These are phyloP conservation scores for Pteria penguin DNA, from an alignment of 2,888 invertebrate genomes.

Conservation along the genomic window DNA sequence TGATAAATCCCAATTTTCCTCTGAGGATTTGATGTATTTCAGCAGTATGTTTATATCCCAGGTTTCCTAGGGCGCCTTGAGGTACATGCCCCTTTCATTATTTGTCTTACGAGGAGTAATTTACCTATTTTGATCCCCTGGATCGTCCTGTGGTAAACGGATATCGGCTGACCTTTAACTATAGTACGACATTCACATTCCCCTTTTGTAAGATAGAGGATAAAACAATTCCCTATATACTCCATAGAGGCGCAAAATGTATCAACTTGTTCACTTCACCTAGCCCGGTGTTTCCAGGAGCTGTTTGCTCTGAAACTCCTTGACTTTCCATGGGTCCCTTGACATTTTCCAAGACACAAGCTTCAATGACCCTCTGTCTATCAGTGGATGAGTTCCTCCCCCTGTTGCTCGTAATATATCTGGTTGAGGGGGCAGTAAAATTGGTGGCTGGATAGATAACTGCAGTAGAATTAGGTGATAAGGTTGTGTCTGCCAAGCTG, in stretches of 20 bases:
- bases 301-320: slow-evolving; percentile 9
- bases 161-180: not conserved
- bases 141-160: not conserved
- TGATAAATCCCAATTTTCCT: not conserved
- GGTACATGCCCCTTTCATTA: slow-evolving; percentile 7
- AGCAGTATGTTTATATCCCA: slow-evolving; percentile 1
- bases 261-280: slow-evolving; percentile 14
- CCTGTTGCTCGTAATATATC: not conserved
- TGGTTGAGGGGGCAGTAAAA: not conserved
- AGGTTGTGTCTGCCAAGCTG: not conserved
- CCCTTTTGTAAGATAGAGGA: not conserved
- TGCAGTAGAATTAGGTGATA: not conserved
- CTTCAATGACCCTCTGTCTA: not conserved
- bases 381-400: not conserved
- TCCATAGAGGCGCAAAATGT: slow-evolving; percentile 9
- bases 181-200: not conserved
- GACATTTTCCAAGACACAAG: not conserved
- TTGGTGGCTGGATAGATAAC: not conserved
- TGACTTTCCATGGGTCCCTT: not conserved
- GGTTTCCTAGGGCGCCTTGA: not conserved
- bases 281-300: slow-evolving; percentile 20
- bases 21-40: not conserved
- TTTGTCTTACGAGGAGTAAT: not conserved
- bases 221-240: slow-evolving; percentile 3
- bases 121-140: not conserved